Evolutionary conservation across 2,888 invertebrate species (phyloP), one percentile per base, ranked within the genome.

Genomic region (Drosophila anomelani): DNA sequence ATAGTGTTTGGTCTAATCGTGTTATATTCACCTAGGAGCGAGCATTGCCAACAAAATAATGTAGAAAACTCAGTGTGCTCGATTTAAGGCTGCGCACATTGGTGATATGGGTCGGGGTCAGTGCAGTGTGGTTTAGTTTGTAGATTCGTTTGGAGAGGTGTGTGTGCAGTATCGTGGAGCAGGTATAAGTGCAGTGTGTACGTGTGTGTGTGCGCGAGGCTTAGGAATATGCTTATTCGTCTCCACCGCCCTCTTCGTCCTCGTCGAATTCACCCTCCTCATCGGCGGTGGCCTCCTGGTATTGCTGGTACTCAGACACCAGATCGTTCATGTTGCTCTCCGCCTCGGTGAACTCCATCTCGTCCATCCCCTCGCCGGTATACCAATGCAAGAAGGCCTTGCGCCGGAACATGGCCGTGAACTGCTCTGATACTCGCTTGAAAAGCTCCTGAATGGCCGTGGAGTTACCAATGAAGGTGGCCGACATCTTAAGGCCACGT

Each of bases 331-430:
- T 98, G 95, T 98, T 99, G 92, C 97, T 97, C 94, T 97, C 95
- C 1, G 96, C 98, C 93, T 98, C 98, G 7, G 97, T 98, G 95
- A 98, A 98, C 93, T 98, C 98, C 97, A 98, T 97, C 93, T 98
- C 97, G 93, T 98, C 98, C 98, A 98, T 98, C 86, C 98, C 98
- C 93, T 98, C 98, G 79, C 97, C 98, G 34, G 97, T 98, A 94
- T 98, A 98, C 98, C 98, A 98, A 95, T 98, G 98, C 93, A 98
- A 95, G 95, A 98, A 98, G 93, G 98, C 98, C 94, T 98, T 98
- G 91, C 98, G 95, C 91, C 98, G 95, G 95, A 98, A 98, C 98
- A 98, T 98, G 91, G 98, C 98, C 20, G 97, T 96, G 93, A 97
- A 97, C 93, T 98, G 97, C 92, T 98, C 97, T 6, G 96, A 96